phyloP scores from a whole-genome alignment of 2,888 invertebrate species.

The Drosophila quasianomalipes region DNA sequence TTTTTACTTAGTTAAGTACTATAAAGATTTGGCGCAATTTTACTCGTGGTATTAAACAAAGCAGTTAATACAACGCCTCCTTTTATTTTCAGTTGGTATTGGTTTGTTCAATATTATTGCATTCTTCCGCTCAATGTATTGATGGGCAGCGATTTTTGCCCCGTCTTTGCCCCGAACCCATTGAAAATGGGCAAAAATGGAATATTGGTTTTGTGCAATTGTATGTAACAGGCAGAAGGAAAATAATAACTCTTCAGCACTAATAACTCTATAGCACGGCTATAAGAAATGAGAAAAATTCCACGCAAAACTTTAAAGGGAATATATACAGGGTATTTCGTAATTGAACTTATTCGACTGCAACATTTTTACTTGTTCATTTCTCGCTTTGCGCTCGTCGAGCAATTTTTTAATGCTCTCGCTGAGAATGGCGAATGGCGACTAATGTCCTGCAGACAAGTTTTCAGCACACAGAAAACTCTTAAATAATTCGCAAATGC shows the following conservation, averaged over 20 bases:
- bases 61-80: slow-evolving; percentile 15
- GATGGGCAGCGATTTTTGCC: slow-evolving; percentile 34
- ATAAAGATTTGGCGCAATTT: neutral
- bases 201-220: neutral
- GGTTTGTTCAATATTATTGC: slow-evolving; percentile 61
- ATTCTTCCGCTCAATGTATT: slow-evolving; percentile 70
- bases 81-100: slow-evolving; percentile 29
- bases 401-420: slow-evolving; percentile 13
- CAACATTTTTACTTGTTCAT: slow-evolving; percentile 4
- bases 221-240: no score
- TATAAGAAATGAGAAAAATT: no score
- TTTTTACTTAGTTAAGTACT: neutral
- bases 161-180: neutral
- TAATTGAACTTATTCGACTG: neutral
- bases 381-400: slow-evolving; percentile 17
- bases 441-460: slow-evolving; percentile 76
- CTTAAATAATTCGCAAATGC: slow-evolving; percentile 62
- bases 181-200: neutral
- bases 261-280: no score
- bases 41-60: neutral
- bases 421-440: slow-evolving; percentile 50
- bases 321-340: neutral
- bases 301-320: no score
- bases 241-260: no score
- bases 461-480: slow-evolving; percentile 64